A percentile compares a stretch with the other conserved stretches of the same genome.
These are phyloP conservation scores for Drosophila aldrichi DNA, from an alignment of 2,888 invertebrate species.

Conservation along the genomic window DNA sequence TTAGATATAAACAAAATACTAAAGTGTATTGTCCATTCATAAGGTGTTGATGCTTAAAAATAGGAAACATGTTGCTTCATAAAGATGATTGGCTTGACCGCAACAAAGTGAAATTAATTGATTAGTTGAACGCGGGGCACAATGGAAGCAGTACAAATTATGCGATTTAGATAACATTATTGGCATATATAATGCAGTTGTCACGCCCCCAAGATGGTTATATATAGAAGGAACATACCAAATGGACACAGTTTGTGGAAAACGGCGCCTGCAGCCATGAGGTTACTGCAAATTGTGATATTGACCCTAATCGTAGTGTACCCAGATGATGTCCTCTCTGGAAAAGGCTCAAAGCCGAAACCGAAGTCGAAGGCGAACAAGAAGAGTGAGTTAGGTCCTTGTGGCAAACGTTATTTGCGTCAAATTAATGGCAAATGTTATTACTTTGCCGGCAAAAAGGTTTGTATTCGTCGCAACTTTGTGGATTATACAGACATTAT, in stretches of 20 bases:
- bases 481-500: neutral
- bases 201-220: slow-evolving; percentile 50
- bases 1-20: no score
- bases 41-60: neutral
- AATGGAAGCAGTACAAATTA: slow-evolving; percentile 8
- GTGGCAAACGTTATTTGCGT: slow-evolving; percentile 51
- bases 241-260: slow-evolving; percentile 45
- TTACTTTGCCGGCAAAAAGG: slow-evolving; percentile 57
- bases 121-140: slow-evolving; percentile 39
- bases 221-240: slow-evolving; percentile 62
- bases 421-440: slow-evolving; percentile 61
- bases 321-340: slow-evolving; percentile 43
- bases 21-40: no score
- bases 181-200: slow-evolving; percentile 22
- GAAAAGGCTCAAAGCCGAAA: neutral
- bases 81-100: neutral
- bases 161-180: slow-evolving; percentile 7
- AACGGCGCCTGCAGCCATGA: slow-evolving; percentile 52
- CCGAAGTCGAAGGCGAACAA: neutral
- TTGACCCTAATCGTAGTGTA: slow-evolving; percentile 48
- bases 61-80: neutral
- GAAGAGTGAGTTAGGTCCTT: slow-evolving; percentile 49
- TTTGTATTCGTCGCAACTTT: slow-evolving; percentile 6
- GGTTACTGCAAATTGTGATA: slow-evolving; percentile 56
- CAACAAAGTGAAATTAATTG: slow-evolving; percentile 47